Evolutionary conservation across 2,113 vertebrate species (phyloP).

Genomic region (Conger conger): DNA sequence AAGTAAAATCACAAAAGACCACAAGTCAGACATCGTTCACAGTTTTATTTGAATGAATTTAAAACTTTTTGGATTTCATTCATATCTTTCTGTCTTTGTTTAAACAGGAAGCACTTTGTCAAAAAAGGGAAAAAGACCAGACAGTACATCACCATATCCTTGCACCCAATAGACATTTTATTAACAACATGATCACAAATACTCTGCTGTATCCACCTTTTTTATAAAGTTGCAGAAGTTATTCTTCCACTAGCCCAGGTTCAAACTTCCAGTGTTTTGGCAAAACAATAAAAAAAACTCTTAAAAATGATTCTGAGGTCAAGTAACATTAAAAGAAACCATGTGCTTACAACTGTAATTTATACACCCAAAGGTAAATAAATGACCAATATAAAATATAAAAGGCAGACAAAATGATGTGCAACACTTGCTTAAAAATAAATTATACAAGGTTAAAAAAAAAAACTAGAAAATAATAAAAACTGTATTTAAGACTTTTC

Average conservation of each 20-base stretch:
- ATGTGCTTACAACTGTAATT: constrained; percentile 41
- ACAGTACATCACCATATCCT: constrained; percentile 54
- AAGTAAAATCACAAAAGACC: not conserved
- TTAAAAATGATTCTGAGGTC: constrained; percentile 64
- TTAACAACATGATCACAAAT: constrained; percentile 91
- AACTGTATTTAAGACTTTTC: constrained; percentile 56
- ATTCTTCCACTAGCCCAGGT: constrained; percentile 67
- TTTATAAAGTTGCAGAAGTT: constrained; percentile 65
- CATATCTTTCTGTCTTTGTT: constrained; percentile 8
- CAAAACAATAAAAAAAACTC: constrained; percentile 56
- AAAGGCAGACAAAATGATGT: constrained; percentile 79
- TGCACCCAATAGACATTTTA: constrained; percentile 92
- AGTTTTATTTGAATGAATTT: constrained; percentile 28
- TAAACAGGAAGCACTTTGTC: constrained; percentile 24
- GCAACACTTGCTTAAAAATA: constrained; percentile 71
- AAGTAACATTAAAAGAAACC: constrained; percentile 71
- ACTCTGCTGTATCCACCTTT: constrained; percentile 72
- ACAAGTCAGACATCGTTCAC: constrained; percentile 12
- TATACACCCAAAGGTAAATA: constrained; percentile 43
- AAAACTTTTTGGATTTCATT: constrained; percentile 16
- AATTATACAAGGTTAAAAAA: constrained; percentile 58
- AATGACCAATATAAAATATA: constrained; percentile 82
- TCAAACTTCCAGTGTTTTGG: constrained; percentile 64
- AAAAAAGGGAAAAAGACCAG: constrained; percentile 20
- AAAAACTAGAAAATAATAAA: constrained; percentile 64